Evolutionary conservation across 1,140 invertebrate genomes (phyloP).

Genomic region (Philaenus spumarius): DNA sequence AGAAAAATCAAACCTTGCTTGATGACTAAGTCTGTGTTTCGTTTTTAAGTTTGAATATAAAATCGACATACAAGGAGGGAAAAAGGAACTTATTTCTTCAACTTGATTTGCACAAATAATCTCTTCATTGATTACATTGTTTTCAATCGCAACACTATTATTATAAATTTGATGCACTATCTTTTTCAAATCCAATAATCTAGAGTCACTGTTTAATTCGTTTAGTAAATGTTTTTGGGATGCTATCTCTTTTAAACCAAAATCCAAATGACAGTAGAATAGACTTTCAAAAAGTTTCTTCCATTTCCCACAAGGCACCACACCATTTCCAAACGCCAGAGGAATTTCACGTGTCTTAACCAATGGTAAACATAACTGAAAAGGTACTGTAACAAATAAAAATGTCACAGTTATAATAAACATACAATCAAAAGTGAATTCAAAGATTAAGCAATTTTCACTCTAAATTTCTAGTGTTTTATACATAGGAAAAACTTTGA

Average conservation of each 20-base stretch:
- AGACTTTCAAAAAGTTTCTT: background rate
- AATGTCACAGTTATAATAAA: no score
- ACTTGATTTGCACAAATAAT: background rate
- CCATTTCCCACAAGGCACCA: slow-evolving; percentile 10
- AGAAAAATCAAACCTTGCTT: slow-evolving; percentile 3
- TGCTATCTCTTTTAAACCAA: no score
- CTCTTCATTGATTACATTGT: background rate
- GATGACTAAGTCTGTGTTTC: slow-evolving; percentile 1
- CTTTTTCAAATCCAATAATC: no score
- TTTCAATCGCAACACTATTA: no score
- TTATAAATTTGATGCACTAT: no score
- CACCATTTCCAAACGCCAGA: background rate
- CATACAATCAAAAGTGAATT: no score
- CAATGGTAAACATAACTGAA: background rate
- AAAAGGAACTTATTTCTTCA: background rate
- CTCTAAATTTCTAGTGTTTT: no score
- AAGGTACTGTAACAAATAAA: slow-evolving; percentile 6
- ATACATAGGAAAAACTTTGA: no score
- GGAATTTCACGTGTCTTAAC: background rate
- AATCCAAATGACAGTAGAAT: no score
- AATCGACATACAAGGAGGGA: slow-evolving; percentile 9
- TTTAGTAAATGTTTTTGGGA: no score
- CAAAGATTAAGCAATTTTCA: no score
- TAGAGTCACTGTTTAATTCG: no score
- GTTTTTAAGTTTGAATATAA: slow-evolving; percentile 1